Percentiles rank a stretch among this genome's conserved stretches.
Conservation (phyloP, 2,797 vertebrate genomes). For the Fistularia tabacaria region DNA sequence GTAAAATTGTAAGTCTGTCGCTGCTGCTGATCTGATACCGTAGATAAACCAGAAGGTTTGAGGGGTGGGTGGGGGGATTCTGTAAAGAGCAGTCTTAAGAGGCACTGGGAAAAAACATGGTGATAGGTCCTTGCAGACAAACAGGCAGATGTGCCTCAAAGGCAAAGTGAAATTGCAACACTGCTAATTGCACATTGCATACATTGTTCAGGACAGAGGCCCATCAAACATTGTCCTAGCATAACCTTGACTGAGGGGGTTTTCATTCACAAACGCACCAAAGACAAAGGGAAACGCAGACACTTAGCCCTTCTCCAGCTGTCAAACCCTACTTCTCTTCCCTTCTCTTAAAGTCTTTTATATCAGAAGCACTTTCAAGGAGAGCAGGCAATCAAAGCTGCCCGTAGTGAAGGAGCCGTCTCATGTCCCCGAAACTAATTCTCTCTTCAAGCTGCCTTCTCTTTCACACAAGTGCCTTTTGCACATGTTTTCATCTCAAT, state of each 20-base stretch:
- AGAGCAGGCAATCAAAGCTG: slow-evolving; percentile 41
- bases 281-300: slow-evolving; percentile 33
- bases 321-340: slow-evolving; percentile 28
- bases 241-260: slow-evolving; percentile 19
- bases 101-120: slow-evolving; percentile 53
- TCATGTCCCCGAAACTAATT: slow-evolving; percentile 54
- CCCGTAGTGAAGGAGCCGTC: slow-evolving; percentile 51
- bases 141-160: slow-evolving; percentile 30
- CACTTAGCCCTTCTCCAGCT: slow-evolving; percentile 21
- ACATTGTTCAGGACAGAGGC: slow-evolving; percentile 24
- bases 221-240: slow-evolving; percentile 13
- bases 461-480: slow-evolving; percentile 36
- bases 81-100: slow-evolving; percentile 27
- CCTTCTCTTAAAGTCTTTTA: slow-evolving; percentile 46
- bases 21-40: slow-evolving; percentile 36
- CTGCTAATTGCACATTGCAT: slow-evolving; percentile 50
- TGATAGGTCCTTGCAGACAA: slow-evolving; percentile 48
- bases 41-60: slow-evolving; percentile 25
- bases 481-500: slow-evolving; percentile 50
- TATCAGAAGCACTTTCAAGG: slow-evolving; percentile 28
- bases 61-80: slow-evolving; percentile 11
- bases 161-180: slow-evolving; percentile 34
- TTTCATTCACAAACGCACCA: slow-evolving; percentile 16
- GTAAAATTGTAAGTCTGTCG: slow-evolving; percentile 32
- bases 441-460: slow-evolving; percentile 47